Conservation (phyloP, 2,888 invertebrate genomes). For the Cerastis leucographa region DNA sequence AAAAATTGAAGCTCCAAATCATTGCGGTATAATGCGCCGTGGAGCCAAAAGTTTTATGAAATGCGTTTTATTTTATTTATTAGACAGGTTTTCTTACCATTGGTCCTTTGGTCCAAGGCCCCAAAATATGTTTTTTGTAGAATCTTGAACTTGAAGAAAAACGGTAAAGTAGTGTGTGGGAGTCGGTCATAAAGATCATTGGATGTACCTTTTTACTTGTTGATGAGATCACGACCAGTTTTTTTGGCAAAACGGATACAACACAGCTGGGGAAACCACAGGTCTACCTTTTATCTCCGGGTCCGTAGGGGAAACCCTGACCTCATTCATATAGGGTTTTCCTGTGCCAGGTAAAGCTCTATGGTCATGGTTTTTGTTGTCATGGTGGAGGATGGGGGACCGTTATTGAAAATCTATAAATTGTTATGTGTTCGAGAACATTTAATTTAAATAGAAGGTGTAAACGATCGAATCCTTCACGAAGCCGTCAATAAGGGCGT, state of each 20-base stretch:
- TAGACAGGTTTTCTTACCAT: not conserved
- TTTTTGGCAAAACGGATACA: slow-evolving; percentile 18
- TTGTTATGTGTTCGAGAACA: not conserved
- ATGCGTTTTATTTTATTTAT: not conserved
- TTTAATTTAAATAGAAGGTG: no score
- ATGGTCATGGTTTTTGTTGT: not conserved
- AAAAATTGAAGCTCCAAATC: no score
- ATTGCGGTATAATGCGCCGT: no score
- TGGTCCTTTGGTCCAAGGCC: not conserved
- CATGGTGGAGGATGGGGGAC: not conserved
- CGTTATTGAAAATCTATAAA: not conserved
- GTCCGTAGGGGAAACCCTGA: slow-evolving; percentile 16
- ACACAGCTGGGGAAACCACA: slow-evolving; percentile 9
- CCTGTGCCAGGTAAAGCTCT: not conserved
- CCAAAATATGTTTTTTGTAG: not conserved
- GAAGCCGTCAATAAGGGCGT: no score
- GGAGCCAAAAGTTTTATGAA: not conserved
- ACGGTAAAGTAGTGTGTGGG: not conserved
- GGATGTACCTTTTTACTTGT: not conserved
- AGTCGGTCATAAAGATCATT: not conserved
- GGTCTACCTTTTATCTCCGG: not conserved
- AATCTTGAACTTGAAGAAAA: not conserved
- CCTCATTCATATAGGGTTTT: not conserved
- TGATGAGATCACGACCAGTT: slow-evolving; percentile 5
- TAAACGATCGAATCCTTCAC: no score